These are phyloP conservation scores for Trematomus bernacchii DNA, from an alignment of 2,797 vertebrate genomes.

Conservation along the genomic window DNA sequence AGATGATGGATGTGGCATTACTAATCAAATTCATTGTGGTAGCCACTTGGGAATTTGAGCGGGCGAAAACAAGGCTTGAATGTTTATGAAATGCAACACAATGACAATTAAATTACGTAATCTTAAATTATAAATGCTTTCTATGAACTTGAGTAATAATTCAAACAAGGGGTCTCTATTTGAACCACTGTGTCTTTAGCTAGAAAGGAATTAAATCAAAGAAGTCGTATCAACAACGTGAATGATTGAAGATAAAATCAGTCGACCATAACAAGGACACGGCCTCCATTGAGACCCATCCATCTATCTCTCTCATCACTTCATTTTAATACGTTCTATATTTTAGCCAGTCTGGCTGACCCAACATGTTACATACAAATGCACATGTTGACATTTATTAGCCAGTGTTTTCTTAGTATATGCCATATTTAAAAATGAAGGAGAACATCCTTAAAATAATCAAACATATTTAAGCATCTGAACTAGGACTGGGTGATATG, in stretches of 20 bases:
- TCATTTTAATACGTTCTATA: conserved; percentile 45
- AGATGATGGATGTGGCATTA: conserved; percentile 75
- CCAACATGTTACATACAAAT: not conserved
- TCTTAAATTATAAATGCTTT: conserved; percentile 38
- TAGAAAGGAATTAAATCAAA: conserved; percentile 25
- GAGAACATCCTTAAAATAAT: not conserved
- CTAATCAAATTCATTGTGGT: conserved; percentile 76
- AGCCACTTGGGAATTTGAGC: conserved; percentile 62
- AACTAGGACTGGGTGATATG: too few species aligned
- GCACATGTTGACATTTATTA: conserved; percentile 25
- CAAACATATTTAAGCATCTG: not conserved
- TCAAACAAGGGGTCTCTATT: not conserved
- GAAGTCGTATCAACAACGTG: conserved; percentile 33
- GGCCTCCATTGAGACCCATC: conserved; percentile 37
- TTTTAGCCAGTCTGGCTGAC: conserved; percentile 12
- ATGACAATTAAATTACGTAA: conserved; percentile 38
- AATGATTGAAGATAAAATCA: conserved; percentile 49
- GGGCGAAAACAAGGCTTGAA: conserved; percentile 34
- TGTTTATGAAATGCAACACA: conserved; percentile 45
- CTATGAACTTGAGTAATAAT: conserved; percentile 21
- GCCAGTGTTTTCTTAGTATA: not conserved
- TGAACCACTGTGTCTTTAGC: not conserved
- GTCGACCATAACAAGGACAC: conserved; percentile 35
- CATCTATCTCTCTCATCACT: conserved; percentile 50
- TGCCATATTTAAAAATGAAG: not conserved